Base-by-base conservation (phyloP, 2,797 vertebrate species). In the Silurus lanzhouensis region DNA sequence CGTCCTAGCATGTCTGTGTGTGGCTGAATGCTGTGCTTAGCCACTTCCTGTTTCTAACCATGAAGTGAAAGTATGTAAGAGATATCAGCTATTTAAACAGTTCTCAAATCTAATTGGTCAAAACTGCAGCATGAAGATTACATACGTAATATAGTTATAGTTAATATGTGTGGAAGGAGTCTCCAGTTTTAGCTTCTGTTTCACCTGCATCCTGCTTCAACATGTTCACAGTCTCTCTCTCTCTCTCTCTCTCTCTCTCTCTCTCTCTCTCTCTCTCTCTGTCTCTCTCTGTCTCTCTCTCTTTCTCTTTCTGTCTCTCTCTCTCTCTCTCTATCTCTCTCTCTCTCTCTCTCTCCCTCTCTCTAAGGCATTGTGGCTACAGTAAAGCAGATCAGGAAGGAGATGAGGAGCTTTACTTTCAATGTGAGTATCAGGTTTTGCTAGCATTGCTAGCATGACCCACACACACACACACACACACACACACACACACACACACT, bases 331-430 rank as follows among this genome's bases (percentile, higher is more conserved):
- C 2, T 7, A 2, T 77, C 15, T 76, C 15, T 76, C 25, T 76
- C 48, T 76, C 52, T 77, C 3, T 76, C 15, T 67, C 17, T 87
- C 27, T 81, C 9, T 82, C 72, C 77, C 38, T 60, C 52, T 72
- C 58, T 70, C 57, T n/a, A 57, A 99, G 98, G 92, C 98, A 99
- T 91, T 99, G 98, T 90, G 98, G 98, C 84, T 99, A 99, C 92
- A 99, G 98, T 94, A 99, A 99, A 94, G 98, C 98, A 0, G 98
- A 99, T 93, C 98, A 99, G 93, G 98, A 99, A 94, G 98, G 98
- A 85, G 98, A 99, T 87, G 98, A 99, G 94, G 98, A 99, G 91
- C 97, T 99, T 91, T 99, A 99, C 95, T 99, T 99, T 94, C 98
- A 99, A 95, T 99, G 98, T 99, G 97, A 99, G 98, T 98, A 92